Base-by-base conservation (phyloP, 2,113 vertebrate species). In the Synodontis membranacea region DNA sequence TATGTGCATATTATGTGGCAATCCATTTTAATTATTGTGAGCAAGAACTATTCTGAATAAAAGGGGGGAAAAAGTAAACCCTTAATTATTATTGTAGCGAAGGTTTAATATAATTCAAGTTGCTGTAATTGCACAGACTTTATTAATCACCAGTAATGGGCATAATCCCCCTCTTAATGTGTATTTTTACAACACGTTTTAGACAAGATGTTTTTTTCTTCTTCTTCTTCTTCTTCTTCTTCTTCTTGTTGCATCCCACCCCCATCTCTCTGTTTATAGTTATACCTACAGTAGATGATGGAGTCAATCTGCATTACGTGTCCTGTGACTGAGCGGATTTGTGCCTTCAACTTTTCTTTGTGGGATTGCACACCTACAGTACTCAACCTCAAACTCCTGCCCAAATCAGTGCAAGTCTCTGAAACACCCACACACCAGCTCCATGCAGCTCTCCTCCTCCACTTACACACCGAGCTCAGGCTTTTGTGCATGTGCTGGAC, bases 391-490 rank as follows among this genome's bases (percentile, higher is more conserved):
- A 80, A 84, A 70, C 74, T 64, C 58, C 82, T 68, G 72, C 72
- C 81, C 74, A 84, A 83, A 87, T 87, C 82, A 42, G 70, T 83
- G 72, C 48, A 52, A 70, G 86, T 54, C 78, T 72, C 60, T 66
- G 56, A 76, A 83, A 78, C 86, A 80, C 86, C 70, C 86, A 83
- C 86, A 62, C 58, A 75, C 80, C 17, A 83, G 37, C 83, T 75
- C 52, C 21, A 42, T 74, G 31, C 52, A 44, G 54, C 54, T 48
- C 42, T 76, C 84, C 39, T 64, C 44, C 75, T 85, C 74, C 84
- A 64, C 34, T 64, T 78, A 68, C 70, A 19, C 46, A 78, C 23
- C 14, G 58, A 34, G 58, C 74, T 52, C n/a, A 66, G n/a, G 44
- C 42, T 37, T 50, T 2, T 25, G 42, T 34, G 39, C 52, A 25